Conservation (phyloP, 2,113 vertebrate genomes). For the Dolichotis patagonum region DNA sequence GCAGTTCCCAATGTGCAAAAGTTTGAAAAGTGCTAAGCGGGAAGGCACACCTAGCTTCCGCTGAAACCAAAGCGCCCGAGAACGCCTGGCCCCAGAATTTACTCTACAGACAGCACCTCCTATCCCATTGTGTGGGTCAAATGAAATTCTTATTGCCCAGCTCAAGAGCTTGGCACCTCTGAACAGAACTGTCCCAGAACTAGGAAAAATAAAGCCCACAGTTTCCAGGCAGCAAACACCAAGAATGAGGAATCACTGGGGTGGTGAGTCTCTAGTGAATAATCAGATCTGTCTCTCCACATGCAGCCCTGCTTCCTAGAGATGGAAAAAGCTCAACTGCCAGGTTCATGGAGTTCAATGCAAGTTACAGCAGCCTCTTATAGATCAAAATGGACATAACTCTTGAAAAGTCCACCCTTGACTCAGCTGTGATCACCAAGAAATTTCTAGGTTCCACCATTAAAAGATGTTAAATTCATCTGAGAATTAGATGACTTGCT, state of each 20-base stretch:
- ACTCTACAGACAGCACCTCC: neutral
- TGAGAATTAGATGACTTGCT: neutral
- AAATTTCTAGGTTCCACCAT: neutral
- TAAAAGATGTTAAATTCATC: neutral
- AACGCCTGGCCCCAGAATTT: neutral
- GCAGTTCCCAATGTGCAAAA: neutral
- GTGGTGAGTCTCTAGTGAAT: neutral
- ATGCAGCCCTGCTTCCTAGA: neutral
- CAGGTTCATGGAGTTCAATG: neutral
- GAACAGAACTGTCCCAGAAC: neutral
- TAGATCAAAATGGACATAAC: neutral
- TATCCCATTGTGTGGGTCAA: neutral
- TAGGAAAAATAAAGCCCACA: neutral
- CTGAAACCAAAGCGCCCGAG: neutral
- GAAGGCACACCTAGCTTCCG: neutral
- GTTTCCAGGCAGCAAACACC: constrained; percentile 59
- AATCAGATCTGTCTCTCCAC: neutral
- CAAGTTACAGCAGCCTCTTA: neutral
- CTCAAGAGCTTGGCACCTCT: constrained; percentile 22
- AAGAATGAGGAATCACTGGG: neutral
- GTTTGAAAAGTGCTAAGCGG: neutral
- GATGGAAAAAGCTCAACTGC: neutral
- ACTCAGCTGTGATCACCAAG: neutral
- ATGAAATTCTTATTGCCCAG: neutral
- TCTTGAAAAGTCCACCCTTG: neutral